Evolutionary conservation across 2,888 invertebrate species (phyloP), one percentile per base, ranked within the genome.

Genomic region (Saturnia japonica): DNA sequence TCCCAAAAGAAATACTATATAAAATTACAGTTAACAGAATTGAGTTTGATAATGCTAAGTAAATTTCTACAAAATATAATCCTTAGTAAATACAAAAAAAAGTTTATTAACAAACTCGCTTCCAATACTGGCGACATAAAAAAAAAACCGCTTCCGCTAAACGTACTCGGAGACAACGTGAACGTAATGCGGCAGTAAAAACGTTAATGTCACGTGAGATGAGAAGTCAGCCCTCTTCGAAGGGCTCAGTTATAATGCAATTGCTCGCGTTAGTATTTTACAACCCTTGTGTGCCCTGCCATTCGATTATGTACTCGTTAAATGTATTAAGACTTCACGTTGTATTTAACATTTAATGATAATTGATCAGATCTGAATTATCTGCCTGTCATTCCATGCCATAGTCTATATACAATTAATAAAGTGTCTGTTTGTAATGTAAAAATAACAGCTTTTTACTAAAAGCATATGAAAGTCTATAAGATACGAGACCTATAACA

Each of bases 131-230:
- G 40, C 40, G 12, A 40, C 40, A 64, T 64, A n/a, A 64, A 64
- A 64, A 40, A 64, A 40, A 6, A 40, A 64, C 19, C n/a, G 11
- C 8, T 8, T 62, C 16, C 34, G 22, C 54, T 54, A 16, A 62
- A 34, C 64, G 64, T 40, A 64, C 16, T 64, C 19, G 40, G 64
- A 19, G 57, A 64, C 11, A 12, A 40, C 14, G 34, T 40, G 40
- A 40, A 64, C 64, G 64, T 64, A 64, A 64, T 40, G 40, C 64
- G 64, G 64, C 64, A 40, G 64, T 64, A 64, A 64, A 64, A 64
- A 19, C 64, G 64, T 64, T 64, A 64, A 64, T 64, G 64, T 64
- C 64, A 64, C 64, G 64, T 64, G 64, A 40, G 64, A 64, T 64
- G 64, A 64, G 64, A 64, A 64, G 64, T 40, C 64, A 40, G 40